phyloP scores from a whole-genome alignment of 2,797 vertebrate genomes.

The Ceryle rudis region DNA sequence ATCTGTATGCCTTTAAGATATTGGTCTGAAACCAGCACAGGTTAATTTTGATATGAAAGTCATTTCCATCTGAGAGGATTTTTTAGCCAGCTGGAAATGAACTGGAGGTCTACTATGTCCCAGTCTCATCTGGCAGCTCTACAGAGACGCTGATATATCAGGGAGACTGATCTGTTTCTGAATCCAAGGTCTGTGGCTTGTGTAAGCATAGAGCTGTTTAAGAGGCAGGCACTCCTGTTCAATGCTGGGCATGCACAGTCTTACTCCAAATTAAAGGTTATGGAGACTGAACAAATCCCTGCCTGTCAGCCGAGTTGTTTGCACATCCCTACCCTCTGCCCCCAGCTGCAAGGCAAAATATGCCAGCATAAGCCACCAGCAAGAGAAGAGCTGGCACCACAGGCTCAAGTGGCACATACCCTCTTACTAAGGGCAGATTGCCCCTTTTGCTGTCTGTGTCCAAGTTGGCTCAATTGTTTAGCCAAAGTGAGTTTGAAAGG shows the following conservation, averaged over 20 bases:
- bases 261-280: constrained; percentile 2
- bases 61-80: constrained; percentile 30
- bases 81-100: constrained; percentile 52
- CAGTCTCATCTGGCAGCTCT: constrained; percentile 32
- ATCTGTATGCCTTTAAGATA: constrained; percentile 48
- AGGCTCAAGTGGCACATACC: not conserved
- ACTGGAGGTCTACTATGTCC: constrained; percentile 12
- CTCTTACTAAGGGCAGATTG: not conserved
- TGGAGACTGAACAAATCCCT: not conserved
- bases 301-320: not conserved
- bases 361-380: not conserved
- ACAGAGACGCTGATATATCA: not conserved
- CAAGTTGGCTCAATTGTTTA: not conserved
- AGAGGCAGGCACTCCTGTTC: not conserved
- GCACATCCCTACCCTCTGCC: not conserved
- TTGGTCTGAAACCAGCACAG: constrained; percentile 44
- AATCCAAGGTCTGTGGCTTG: not conserved
- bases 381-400: not conserved
- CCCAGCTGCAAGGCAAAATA: not conserved
- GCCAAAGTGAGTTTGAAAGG: not conserved
- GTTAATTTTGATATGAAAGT: constrained; percentile 32
- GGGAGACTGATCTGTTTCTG: not conserved
- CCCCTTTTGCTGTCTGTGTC: not conserved
- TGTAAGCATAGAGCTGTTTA: not conserved
- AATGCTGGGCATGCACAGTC: accelerated